A percentile compares a stretch with the other conserved stretches of the same genome.
These are phyloP conservation scores for Drosophila sordidula DNA, from an alignment of 2,888 invertebrate species.

Conservation along the genomic window DNA sequence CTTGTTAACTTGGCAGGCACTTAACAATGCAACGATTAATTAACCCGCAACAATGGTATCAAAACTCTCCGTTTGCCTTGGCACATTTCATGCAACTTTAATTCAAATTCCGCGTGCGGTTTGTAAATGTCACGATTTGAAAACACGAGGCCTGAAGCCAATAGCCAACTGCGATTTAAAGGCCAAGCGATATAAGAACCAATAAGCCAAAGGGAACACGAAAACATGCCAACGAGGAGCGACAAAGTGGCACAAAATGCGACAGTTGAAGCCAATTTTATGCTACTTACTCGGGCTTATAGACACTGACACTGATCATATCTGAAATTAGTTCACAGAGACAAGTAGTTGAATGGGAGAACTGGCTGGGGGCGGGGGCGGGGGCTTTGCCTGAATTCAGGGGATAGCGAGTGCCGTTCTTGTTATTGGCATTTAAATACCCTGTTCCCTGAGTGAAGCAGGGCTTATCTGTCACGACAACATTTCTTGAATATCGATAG, in stretches of 20 bases:
- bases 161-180: conserved; percentile 4
- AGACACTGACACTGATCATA: conserved; percentile 37
- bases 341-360: neutral
- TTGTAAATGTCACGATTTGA: conserved; percentile 14
- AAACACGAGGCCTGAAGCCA: neutral
- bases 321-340: conserved; percentile 40
- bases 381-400: no score
- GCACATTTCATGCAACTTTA: conserved; percentile 22
- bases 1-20: conserved; percentile 6
- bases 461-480: no score
- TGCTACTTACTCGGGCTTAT: neutral
- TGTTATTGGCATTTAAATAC: no score
- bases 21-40: conserved; percentile 28
- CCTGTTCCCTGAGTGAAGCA: no score
- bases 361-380: neutral
- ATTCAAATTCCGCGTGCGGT: conserved; percentile 15
- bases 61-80: conserved; percentile 26
- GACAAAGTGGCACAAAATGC: neutral
- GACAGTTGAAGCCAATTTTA: conserved; percentile 5
- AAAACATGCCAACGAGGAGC: neutral
- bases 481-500: no score
- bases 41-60: conserved; percentile 4
- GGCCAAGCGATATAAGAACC: neutral
- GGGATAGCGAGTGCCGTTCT: no score
- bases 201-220: conserved; percentile 1